Evolutionary conservation across 2,797 vertebrate genomes (phyloP).

Genomic region (Setipinna tenuifilis): DNA sequence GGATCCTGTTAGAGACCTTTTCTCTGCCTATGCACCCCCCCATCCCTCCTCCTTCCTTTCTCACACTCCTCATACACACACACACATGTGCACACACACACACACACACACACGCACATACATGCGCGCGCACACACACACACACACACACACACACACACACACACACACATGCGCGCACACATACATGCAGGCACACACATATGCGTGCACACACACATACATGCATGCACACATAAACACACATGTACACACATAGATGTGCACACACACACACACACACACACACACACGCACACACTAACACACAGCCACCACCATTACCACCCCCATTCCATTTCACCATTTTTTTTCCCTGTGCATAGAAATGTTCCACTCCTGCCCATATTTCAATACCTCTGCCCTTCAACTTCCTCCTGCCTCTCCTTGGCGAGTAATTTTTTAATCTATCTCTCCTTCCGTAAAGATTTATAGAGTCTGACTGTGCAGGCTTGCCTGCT

Average conservation of each 20-base stretch:
- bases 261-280: too few species aligned
- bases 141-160: background rate
- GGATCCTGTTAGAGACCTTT: slow-evolving; percentile 66
- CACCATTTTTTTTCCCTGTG: slow-evolving; percentile 6
- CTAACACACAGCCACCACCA: background rate
- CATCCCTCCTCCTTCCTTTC: slow-evolving; percentile 34
- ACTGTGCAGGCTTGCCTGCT: slow-evolving; percentile 12
- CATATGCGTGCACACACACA: background rate
- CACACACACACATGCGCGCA: background rate
- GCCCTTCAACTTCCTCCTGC: slow-evolving; percentile 44
- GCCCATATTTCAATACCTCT: slow-evolving; percentile 58
- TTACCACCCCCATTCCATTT: slow-evolving; percentile 22
- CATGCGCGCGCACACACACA: background rate
- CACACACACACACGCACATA: background rate
- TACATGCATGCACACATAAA: too few species aligned
- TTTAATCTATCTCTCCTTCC: slow-evolving; percentile 54
- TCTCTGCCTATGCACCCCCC: slow-evolving; percentile 40
- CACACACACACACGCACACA: too few species aligned
- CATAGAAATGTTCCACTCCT: slow-evolving; percentile 52
- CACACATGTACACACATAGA: too few species aligned
- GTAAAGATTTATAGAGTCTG: slow-evolving; percentile 53
- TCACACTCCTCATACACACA: slow-evolving; percentile 17
- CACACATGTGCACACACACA: background rate
- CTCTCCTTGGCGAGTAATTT: slow-evolving; percentile 60
- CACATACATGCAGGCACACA: slow-evolving; percentile 8